Evolutionary conservation across 2,113 vertebrate genomes (phyloP).

Genomic region (Laterallus jamaicensis): DNA sequence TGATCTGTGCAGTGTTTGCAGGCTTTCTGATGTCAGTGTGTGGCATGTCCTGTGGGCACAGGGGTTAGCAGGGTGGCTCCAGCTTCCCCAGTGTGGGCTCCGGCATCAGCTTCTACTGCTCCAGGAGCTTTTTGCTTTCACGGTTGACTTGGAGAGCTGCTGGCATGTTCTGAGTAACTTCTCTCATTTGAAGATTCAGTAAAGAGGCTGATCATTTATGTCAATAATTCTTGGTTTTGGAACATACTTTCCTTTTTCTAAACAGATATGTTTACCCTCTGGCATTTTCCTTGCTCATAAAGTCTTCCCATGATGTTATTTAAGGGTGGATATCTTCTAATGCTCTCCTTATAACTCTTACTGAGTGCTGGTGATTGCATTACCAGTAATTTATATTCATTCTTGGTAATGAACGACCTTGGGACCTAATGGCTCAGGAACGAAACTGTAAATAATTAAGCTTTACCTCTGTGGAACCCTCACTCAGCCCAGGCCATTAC

Average conservation of each 20-base stretch:
- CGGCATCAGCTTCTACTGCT: neutral
- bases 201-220: neutral
- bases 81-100: neutral
- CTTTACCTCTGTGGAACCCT: neutral
- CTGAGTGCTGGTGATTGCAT: neutral
- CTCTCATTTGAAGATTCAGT: neutral
- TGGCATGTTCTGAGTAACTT: neutral
- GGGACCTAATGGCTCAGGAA: neutral
- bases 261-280: neutral
- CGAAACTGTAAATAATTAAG: constrained; percentile 66
- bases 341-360: neutral
- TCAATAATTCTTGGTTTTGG: neutral
- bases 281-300: neutral
- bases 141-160: rapidly evolving
- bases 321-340: neutral
- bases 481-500: neutral
- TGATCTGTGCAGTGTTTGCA: rapidly evolving
- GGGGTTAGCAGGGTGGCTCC: neutral
- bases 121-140: neutral
- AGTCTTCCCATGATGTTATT: neutral
- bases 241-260: neutral
- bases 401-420: constrained; percentile 43
- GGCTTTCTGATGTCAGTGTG: rapidly evolving
- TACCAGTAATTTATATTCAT: neutral
- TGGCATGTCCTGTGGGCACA: neutral